These are phyloP conservation scores for Tigriopus californicus DNA, from an alignment of 2,888 invertebrate genomes.

Conservation along the genomic window DNA sequence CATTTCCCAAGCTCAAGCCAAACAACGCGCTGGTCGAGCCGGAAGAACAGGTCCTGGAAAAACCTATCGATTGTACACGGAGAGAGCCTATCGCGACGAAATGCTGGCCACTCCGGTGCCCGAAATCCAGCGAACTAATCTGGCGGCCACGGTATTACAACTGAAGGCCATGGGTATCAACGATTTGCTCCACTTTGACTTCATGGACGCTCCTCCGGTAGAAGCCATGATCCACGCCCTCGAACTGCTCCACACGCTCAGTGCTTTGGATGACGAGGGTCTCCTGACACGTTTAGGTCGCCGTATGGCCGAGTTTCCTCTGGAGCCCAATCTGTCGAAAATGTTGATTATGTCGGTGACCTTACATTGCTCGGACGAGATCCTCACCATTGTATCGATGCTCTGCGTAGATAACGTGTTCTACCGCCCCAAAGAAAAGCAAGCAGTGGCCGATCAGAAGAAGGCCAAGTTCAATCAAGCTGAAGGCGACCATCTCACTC, in stretches of 20 bases:
- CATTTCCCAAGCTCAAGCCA: constrained; percentile 89
- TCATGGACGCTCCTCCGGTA: constrained; percentile 98
- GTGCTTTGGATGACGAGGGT: constrained; percentile 78
- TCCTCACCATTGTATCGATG: constrained; percentile 96
- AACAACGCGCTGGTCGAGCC: constrained; percentile 88
- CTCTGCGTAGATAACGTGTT: constrained; percentile 97
- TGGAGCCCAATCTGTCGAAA: constrained; percentile 94
- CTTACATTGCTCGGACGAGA: constrained; percentile 89
- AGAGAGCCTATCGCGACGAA: constrained; percentile 78
- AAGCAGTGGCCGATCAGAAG: constrained; percentile 91
- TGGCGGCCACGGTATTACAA: constrained; percentile 85
- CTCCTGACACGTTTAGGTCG: constrained; percentile 36
- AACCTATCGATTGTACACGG: constrained; percentile 88
- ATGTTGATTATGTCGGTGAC: constrained; percentile 99
- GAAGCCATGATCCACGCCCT: constrained; percentile 94
- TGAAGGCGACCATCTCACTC: constrained; percentile 91
- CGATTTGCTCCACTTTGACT: constrained; percentile 92
- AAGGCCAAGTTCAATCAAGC: constrained; percentile 98
- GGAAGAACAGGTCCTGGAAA: constrained; percentile 97
- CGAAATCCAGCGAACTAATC: constrained; percentile 94
- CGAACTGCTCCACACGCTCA: constrained; percentile 81
- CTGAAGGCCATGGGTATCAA: constrained; percentile 99
- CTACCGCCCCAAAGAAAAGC: constrained; percentile 80
- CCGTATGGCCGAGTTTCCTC: constrained; percentile 97
- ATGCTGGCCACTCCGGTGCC: constrained; percentile 96